A percentile compares a stretch with the other conserved stretches of the same genome.
Evolutionary conservation across 2,888 invertebrate species (phyloP).

Genomic region (Dynastes tityus): DNA sequence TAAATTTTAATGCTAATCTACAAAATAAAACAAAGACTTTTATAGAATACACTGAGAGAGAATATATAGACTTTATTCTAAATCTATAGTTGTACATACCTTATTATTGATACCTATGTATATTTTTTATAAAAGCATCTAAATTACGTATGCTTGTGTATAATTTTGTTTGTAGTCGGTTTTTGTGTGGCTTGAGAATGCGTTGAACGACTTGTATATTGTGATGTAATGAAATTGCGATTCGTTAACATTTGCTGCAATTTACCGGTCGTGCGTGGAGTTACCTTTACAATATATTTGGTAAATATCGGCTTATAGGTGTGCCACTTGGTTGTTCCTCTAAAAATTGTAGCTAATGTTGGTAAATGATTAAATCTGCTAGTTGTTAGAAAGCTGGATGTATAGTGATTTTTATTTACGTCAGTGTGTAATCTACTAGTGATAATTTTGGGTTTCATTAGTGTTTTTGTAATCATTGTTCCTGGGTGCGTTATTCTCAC

Average conservation of each 20-base stretch:
- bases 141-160: constrained; percentile 14
- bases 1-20: background rate
- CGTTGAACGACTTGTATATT: constrained; percentile 18
- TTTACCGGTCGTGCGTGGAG: background rate
- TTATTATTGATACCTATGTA: background rate
- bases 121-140: background rate
- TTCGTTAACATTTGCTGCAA: background rate
- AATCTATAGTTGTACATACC: background rate
- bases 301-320: background rate
- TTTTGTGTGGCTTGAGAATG: background rate
- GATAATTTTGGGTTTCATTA: background rate
- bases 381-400: background rate
- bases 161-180: constrained; percentile 8
- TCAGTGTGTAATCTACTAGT: background rate
- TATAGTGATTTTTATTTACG: background rate
- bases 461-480: background rate
- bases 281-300: background rate
- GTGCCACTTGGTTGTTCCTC: background rate
- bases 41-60: background rate
- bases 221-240: background rate
- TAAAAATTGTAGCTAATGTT: background rate
- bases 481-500: background rate
- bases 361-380: background rate
- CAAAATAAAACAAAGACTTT: background rate
- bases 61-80: background rate